These are phyloP conservation scores for Spongia lamella DNA, from an alignment of 37 sponge, comb jelly and placozoan genomes.

Conservation along the genomic window DNA sequence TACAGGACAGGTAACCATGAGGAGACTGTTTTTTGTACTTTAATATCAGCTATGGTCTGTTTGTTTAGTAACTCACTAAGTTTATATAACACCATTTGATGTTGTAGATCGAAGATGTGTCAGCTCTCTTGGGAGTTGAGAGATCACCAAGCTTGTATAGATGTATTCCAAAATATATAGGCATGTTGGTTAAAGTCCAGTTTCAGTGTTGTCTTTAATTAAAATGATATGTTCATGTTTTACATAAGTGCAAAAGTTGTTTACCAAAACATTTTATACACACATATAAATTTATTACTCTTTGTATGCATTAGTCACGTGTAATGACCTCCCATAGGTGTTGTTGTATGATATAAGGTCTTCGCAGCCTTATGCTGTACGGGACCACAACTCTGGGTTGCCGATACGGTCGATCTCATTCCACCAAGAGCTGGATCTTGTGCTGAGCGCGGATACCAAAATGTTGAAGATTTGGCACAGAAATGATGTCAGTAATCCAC, in stretches of 20 bases:
- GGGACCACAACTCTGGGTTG: constrained; percentile 87
- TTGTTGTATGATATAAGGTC: constrained; percentile 90
- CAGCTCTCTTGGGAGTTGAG: too few relatives aligned
- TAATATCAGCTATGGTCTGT: too few relatives aligned
- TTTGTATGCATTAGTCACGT: constrained; percentile 3
- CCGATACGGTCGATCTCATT: constrained; percentile 88
- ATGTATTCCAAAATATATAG: too few relatives aligned
- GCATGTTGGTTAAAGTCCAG: too few relatives aligned
- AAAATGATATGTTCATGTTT: too few relatives aligned
- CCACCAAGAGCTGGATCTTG: constrained; percentile 53
- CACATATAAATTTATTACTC: not conserved
- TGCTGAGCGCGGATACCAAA: constrained; percentile 82
- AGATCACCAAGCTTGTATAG: too few relatives aligned
- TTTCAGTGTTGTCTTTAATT: too few relatives aligned
- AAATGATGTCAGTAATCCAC: constrained; percentile 60
- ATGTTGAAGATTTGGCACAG: constrained; percentile 88
- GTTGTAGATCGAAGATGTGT: too few relatives aligned
- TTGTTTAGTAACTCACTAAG: too few relatives aligned
- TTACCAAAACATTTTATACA: not conserved
- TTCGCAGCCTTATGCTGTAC: constrained; percentile 53
- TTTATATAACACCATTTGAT: too few relatives aligned
- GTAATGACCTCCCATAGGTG: constrained; percentile 51
- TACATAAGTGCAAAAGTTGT: too few relatives aligned
- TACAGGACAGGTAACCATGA: constrained; percentile 76
- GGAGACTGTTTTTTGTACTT: too few relatives aligned